phyloP scores from a whole-genome alignment of 2,113 vertebrate genomes.

The Danio rerio region GRCz12tu NC_133197.1:10435001-10435500 shows the following conservation, averaged over 20 bases:
- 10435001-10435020: constrained; percentile 86
- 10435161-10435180: constrained; percentile 80
- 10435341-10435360: constrained; percentile 83
- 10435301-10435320: constrained; percentile 83
- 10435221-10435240: constrained; percentile 85
- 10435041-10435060: constrained; percentile 84
- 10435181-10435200: constrained; percentile 85
- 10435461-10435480: constrained; percentile 68
- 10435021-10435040: constrained; percentile 85
- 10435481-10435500: constrained; percentile 67
- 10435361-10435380: constrained; percentile 86
- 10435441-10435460: constrained; percentile 87
- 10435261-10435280: constrained; percentile 79
- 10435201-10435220: constrained; percentile 84
- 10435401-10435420: constrained; percentile 84
- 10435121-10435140: constrained; percentile 81
- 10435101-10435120: constrained; percentile 82
- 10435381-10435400: constrained; percentile 83
- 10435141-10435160: constrained; percentile 85
- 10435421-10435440: constrained; percentile 86
- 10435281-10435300: constrained; percentile 85
- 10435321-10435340: constrained; percentile 85
- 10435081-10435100: constrained; percentile 84
- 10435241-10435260: constrained; percentile 87
- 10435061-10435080: constrained; percentile 83